A percentile compares a stretch with the other conserved stretches of the same genome.
These are phyloP conservation scores for Psephotus haematonotus DNA, from an alignment of 2,113 vertebrate species.

Conservation along the genomic window DNA sequence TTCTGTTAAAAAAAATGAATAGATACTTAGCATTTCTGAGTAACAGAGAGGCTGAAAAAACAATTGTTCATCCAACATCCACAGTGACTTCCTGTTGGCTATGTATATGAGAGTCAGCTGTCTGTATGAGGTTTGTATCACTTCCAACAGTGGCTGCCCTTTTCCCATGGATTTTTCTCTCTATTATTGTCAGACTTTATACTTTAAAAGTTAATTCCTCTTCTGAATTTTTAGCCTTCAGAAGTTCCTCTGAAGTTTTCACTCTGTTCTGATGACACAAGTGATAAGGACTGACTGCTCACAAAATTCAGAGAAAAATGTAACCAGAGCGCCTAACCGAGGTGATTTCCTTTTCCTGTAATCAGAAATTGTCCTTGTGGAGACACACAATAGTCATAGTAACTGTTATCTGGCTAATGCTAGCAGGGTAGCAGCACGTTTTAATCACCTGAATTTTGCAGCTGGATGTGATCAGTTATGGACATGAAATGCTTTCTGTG, in stretches of 20 bases:
- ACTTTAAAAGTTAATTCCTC: background rate
- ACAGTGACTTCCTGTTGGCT: background rate
- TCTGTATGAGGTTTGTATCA: background rate
- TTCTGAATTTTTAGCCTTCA: background rate
- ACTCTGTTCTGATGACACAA: conserved; percentile 24
- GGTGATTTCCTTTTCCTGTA: conserved; percentile 76
- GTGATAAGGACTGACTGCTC: conserved; percentile 14
- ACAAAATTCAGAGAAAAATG: conserved; percentile 79
- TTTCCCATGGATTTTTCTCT: background rate
- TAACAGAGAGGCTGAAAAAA: background rate
- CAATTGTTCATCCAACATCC: background rate
- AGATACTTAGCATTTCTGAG: background rate
- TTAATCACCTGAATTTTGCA: background rate
- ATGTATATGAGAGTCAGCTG: background rate
- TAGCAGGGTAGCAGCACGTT: background rate
- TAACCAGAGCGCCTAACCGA: conserved; percentile 76
- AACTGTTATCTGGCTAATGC: background rate
- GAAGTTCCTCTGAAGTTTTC: conserved; percentile 5
- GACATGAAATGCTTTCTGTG: background rate
- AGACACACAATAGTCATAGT: background rate
- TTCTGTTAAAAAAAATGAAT: background rate
- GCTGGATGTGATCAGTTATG: background rate
- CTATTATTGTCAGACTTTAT: background rate
- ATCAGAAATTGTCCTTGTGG: conserved; percentile 73
- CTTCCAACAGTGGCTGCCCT: background rate